Evolutionary conservation across 92 coral and sea anemone species (phyloP).

Genomic region (Porites evermanni): DNA sequence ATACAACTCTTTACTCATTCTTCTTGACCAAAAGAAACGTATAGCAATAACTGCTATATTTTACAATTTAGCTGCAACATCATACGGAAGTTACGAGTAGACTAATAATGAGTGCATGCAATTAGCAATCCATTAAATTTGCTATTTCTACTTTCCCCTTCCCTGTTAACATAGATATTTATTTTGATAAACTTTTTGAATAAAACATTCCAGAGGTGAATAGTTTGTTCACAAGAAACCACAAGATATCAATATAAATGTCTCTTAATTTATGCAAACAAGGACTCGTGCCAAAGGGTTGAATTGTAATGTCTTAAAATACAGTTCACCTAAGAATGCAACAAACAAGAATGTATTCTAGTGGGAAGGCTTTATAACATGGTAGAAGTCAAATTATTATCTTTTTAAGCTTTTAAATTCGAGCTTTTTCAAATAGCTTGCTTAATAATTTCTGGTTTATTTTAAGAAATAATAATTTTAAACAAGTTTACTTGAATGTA

Average conservation of each 20-base stretch:
- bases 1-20: too few relatives aligned
- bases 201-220: conserved; percentile 21
- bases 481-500: background rate
- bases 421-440: background rate
- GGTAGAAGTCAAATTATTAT: background rate
- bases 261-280: conserved; percentile 72
- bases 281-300: conserved; percentile 26
- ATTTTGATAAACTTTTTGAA: conserved; percentile 14
- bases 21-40: too few relatives aligned
- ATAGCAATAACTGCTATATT: too few relatives aligned
- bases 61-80: too few relatives aligned
- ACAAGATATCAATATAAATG: conserved; percentile 15
- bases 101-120: too few relatives aligned
- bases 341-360: background rate
- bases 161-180: too few relatives aligned
- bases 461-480: background rate
- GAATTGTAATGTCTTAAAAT: conserved; percentile 26
- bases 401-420: too few relatives aligned
- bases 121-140: too few relatives aligned
- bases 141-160: too few relatives aligned
- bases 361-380: conserved; percentile 9
- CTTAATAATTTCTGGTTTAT: background rate
- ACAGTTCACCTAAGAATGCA: background rate
- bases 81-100: too few relatives aligned
- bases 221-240: conserved; percentile 32